Evolutionary conservation across 1,140 invertebrate genomes (phyloP), one percentile per base, ranked within the genome.

Genomic region (Leptinotarsa undecemlineata): DNA sequence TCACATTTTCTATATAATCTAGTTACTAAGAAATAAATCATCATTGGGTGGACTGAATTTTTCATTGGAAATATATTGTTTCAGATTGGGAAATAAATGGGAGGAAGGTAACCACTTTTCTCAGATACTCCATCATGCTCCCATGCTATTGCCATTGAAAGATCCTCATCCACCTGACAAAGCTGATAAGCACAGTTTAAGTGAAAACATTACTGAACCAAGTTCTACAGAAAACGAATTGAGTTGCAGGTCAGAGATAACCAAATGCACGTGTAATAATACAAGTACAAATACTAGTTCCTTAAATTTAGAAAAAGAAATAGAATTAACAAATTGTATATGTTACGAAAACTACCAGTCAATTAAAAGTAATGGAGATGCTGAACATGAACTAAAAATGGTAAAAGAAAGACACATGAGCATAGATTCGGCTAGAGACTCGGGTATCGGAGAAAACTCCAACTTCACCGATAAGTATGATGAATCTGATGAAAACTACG

Each of bases 361-460:
- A 79, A 71, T 68, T 73, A 73, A 71, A 17, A 42, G n/a, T 13
- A 3, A 19, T 14, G 14, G 14, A 23, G 26, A 47, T 64, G 48
- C 20, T 19, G 62, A 72, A 72, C 63, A 63, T 8, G 60, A 64
- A 64, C 26, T 21, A 26, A 48, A 72, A n/a, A 33, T 63, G 15
- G 42, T 79, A 48, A 85, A 85, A 82, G 68, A 88, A 42, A 78
- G 88, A 23, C 88, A 88, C 79, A 86, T 86, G 33, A 88, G 87
- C 2, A 86, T 89, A 66, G 88, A 89, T 80, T 89, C 88, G 0
- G 87, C 87, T 1, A 79, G 87, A 77, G 88, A 89, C 79, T 89
- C 87, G 13, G 88, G 87, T 4, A 86, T 89, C 60, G 87, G 87
- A 3, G 88, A 88, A 19, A 88, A 87, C 79, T 88, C 86, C 48